Conservation (phyloP, 2,113 vertebrate genomes). For the Oncorhynchus nerka region DNA sequence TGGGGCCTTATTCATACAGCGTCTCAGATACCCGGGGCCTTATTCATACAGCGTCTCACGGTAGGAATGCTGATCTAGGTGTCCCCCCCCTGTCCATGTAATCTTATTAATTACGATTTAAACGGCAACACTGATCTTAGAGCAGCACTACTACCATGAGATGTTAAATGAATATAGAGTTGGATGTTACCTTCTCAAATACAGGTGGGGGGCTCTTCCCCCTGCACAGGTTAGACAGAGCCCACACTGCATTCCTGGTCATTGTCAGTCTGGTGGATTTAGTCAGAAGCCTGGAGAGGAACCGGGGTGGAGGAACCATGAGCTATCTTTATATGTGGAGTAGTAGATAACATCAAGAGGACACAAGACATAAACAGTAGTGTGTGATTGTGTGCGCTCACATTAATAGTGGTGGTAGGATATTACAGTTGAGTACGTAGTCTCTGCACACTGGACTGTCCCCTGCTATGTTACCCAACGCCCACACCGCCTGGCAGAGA, state of each 20-base stretch:
- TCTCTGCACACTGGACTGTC: constrained; percentile 97
- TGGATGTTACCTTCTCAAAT: constrained; percentile 86
- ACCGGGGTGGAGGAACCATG: neutral
- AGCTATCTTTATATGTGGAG: too few species aligned
- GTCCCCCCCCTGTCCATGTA: too few species aligned
- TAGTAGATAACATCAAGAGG: neutral
- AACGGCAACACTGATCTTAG: too few species aligned
- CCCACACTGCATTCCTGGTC: constrained; percentile 99
- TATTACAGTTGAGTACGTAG: constrained; percentile 94
- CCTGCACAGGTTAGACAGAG: constrained; percentile 95
- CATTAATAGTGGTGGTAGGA: constrained; percentile 92
- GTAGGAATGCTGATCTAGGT: too few species aligned
- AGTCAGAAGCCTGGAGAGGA: constrained; percentile 84
- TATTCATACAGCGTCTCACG: too few species aligned
- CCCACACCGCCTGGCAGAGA: constrained; percentile 90
- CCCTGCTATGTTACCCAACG: constrained; percentile 96
- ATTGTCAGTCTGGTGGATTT: constrained; percentile 95
- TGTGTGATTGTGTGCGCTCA: constrained; percentile 67
- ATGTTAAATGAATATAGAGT: too few species aligned
- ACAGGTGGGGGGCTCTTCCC: constrained; percentile 96
- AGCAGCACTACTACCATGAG: too few species aligned
- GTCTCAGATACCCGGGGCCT: too few species aligned
- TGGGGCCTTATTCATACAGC: too few species aligned
- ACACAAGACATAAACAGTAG: neutral
- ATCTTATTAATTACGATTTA: too few species aligned